Base-by-base conservation (phyloP, 2,888 invertebrate species). In the Cyaniris semiargus region DNA sequence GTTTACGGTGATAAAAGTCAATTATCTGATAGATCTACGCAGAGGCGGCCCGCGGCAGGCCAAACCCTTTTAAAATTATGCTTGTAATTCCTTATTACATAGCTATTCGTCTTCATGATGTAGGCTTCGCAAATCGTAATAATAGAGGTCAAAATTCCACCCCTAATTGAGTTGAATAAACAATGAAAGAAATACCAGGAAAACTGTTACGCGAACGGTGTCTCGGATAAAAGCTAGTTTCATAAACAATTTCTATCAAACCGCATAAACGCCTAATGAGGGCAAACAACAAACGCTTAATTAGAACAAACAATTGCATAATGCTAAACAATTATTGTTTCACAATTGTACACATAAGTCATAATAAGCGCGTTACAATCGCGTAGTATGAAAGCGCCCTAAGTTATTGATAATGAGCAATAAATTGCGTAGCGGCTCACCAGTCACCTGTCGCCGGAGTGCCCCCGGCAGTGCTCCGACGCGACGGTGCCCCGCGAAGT, bases 321-420 rank as follows among this genome's bases (percentile, higher is more conserved):
- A 66, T 15, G 10, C 66, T 15, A 23, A 60, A 60, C 27, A 66
- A 66, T 66, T 58, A 58, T 58, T 66, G 60, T 60, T 60, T 60
- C 60, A 27, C 27, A 66, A 15, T 66, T 27, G 15, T 15, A 23
- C 23, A 66, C 15, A 23, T n/a, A n/a, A n/a, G 53, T 66, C 27
- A 13, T 60, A 60, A 60, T 60, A 60, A 60, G 60, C 60, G 23
- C 60, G 27, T 66, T 66, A 66, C 27, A 7, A 21, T 66, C 23
- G 34, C 70, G 34, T 34, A 13, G 72, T 48, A 48, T n/a, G 74
- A 27, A 74, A 27, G 23, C 18, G 74, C 74, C 74, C 27, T 44
- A 27, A 74, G 74, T 53, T 15, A 44, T 72, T 38, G 74, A 74
- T 74, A 74, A 74, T 74, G 74, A 74, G 27, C 74, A 74, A 74